Base-by-base conservation (phyloP, 2,113 vertebrate species). In the Lontra canadensis region DNA sequence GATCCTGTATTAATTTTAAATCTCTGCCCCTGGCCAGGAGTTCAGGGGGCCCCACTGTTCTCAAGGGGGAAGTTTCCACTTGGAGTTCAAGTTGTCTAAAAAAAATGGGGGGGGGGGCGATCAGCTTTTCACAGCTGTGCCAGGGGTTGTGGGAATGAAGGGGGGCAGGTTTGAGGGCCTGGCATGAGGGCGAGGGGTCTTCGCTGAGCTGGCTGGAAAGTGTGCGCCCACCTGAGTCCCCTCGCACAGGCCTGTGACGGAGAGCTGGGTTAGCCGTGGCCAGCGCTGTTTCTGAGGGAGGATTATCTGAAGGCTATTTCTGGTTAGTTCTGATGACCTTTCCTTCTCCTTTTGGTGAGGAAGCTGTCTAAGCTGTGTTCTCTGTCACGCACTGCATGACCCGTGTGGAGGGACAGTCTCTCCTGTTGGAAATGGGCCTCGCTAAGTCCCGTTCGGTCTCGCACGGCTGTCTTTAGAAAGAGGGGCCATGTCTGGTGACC, bases 1-100 rank as follows among this genome's bases (percentile, higher is more conserved):
- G 97, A 6, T 96, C 83, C 29, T 47, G 95, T 92, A 82, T 97
- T 98, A 59, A 85, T 96, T 94, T 96, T 93, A 86, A 88, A 76
- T 96, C 95, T 59, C 94, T 81, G 69, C 87, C 69, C 81, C 26
- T 20, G 95, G 95, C 86, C 88, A 93, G 3, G 76, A 17, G 12
- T 95, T 90, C 17, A 69, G 44, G 94, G 96, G 82, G 96, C 93
- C 93, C 63, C 23, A 31, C 11, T 9, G 57, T 84, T 95, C 44
- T 39, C 31, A n/a, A 34, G 93, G 86, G 84, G 73, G 65, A 94
- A 80, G 36, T 97, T 98, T 98, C 95, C 88, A 80, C 61, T 88
- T 91, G 94, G 25, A 59, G 94, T 98, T 97, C 86, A 44, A 86
- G 67, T 95, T 88, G 67, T 34, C 80, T 17, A 10, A 55, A 59